phyloP scores from a whole-genome alignment of 2,888 invertebrate genomes.

The Mycalesis mineus region DNA sequence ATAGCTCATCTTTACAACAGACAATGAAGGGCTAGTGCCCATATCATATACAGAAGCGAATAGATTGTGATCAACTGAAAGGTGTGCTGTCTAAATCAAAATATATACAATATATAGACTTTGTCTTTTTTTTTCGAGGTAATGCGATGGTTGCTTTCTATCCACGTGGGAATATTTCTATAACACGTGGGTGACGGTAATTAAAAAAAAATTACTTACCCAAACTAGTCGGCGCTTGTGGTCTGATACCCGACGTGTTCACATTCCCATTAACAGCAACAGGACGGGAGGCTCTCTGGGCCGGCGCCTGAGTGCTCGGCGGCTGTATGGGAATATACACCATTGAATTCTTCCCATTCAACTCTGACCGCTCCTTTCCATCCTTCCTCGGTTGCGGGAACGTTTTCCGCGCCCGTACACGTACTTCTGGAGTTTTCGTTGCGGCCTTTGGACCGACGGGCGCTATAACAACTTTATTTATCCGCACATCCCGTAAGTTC shows the following conservation, averaged over 20 bases:
- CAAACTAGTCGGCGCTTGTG: slow-evolving; percentile 28
- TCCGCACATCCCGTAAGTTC: slow-evolving; percentile 57
- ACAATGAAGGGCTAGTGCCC: too few species aligned
- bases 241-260: slow-evolving; percentile 23
- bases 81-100: too few species aligned
- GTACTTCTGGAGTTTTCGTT: slow-evolving; percentile 41
- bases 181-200: background rate
- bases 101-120: too few species aligned
- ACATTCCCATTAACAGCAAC: slow-evolving; percentile 26
- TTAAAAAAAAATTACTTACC: slow-evolving; percentile 13
- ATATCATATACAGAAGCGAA: too few species aligned
- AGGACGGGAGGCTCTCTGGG: slow-evolving; percentile 34
- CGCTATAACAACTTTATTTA: slow-evolving; percentile 54
- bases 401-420: slow-evolving; percentile 58
- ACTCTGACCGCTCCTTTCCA: slow-evolving; percentile 54
- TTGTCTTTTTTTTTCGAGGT: too few species aligned
- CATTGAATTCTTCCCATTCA: slow-evolving; percentile 70
- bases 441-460: slow-evolving; percentile 38
- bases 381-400: slow-evolving; percentile 61
- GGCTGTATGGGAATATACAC: slow-evolving; percentile 73
- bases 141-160: too few species aligned
- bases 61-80: too few species aligned
- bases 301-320: slow-evolving; percentile 58
- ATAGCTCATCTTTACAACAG: too few species aligned
- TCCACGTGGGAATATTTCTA: too few species aligned